A percentile compares a stretch with the other conserved stretches of the same genome.
phyloP scores from a whole-genome alignment of 2,888 invertebrate genomes.

The Thumatha senex region DNA sequence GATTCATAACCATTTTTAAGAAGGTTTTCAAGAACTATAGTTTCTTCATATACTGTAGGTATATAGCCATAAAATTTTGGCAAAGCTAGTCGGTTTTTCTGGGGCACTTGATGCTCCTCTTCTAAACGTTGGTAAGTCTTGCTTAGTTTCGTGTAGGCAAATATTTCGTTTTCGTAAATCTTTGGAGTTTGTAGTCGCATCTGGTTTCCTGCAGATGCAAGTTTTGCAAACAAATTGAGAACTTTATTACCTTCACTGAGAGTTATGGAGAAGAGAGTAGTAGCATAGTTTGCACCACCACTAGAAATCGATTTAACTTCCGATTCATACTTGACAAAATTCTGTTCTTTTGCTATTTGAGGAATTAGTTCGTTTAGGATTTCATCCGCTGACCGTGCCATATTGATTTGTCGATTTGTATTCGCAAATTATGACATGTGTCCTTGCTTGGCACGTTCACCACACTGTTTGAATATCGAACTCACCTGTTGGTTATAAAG shows the following conservation, averaged over 20 bases:
- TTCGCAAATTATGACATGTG: neutral
- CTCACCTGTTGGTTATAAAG: neutral
- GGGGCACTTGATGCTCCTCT: neutral
- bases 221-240: slow-evolving; percentile 1
- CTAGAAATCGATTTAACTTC: neutral
- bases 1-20: slow-evolving; percentile 34
- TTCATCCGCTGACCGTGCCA: neutral
- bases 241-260: neutral
- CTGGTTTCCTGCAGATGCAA: neutral
- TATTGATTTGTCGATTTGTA: neutral
- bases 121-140: slow-evolving; percentile 31
- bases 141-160: slow-evolving; percentile 23
- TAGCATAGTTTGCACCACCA: neutral
- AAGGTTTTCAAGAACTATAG: slow-evolving; percentile 50
- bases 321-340: neutral
- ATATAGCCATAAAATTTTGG: slow-evolving; percentile 41
- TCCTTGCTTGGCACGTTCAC: neutral
- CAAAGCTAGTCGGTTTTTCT: slow-evolving; percentile 8
- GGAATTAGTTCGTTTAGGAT: slow-evolving; percentile 10
- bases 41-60: slow-evolving; percentile 37
- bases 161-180: slow-evolving; percentile 24
- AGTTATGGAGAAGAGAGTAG: neutral
- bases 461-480: neutral
- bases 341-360: slow-evolving; percentile 2
- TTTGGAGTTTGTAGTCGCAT: neutral